Evolutionary conservation across 2,113 vertebrate species (phyloP).

Genomic region (Enhydra lutris): DNA sequence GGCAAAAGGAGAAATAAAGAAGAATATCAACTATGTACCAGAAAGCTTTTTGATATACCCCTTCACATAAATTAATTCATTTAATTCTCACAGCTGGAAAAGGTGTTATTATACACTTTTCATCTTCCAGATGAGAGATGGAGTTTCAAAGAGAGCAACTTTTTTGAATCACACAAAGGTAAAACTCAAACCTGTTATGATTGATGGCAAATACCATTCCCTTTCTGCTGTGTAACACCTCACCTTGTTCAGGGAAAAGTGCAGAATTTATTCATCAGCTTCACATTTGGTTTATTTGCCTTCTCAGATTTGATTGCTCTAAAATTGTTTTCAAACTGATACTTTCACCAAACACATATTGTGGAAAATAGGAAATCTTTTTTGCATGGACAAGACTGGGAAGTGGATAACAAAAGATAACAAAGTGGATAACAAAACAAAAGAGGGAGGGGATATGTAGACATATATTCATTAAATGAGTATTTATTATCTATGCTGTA

Average conservation of each 20-base stretch:
- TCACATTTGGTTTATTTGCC: background rate
- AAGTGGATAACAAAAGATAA: background rate
- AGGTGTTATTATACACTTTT: background rate
- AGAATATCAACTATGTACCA: constrained; percentile 50
- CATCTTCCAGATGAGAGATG: background rate
- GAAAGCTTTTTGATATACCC: constrained; percentile 23
- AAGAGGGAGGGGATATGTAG: fast-evolving
- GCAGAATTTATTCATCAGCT: background rate
- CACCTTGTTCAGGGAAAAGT: background rate
- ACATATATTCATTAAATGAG: background rate
- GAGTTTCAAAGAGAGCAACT: background rate
- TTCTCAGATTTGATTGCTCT: background rate
- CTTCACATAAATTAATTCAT: background rate
- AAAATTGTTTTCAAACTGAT: background rate
- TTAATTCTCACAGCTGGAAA: constrained; percentile 23
- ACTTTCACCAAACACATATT: background rate
- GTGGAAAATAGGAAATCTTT: background rate
- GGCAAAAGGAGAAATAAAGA: background rate
- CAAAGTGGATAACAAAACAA: background rate
- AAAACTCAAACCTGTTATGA: background rate
- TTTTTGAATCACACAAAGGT: background rate
- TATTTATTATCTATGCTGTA: background rate
- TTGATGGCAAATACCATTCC: background rate
- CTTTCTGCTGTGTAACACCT: background rate
- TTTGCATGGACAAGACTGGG: background rate